phyloP scores from a whole-genome alignment of 2,888 invertebrate genomes.

The Ophion slaviceki region DNA sequence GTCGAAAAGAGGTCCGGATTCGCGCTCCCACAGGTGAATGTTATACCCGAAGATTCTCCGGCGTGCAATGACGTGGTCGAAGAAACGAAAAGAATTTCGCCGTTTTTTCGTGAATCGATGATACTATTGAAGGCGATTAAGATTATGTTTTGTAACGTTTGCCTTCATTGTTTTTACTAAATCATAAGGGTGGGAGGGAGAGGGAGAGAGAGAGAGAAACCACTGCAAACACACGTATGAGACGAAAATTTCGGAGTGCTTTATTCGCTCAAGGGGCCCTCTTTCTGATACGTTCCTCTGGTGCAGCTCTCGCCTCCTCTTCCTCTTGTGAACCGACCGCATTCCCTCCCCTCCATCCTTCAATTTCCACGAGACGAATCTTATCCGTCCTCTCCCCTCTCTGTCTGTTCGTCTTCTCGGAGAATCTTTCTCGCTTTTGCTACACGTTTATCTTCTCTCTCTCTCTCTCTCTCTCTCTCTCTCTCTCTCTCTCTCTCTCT shows the following conservation, averaged over 20 bases:
- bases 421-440: conserved; percentile 46
- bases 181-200: not conserved
- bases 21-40: conserved; percentile 52
- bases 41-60: conserved; percentile 52
- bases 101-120: conserved; percentile 12
- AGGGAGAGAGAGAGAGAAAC: not conserved
- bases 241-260: conserved; percentile 51
- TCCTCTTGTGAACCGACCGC: conserved; percentile 78
- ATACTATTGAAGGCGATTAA: too few species aligned
- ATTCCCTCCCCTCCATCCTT: conserved; percentile 79
- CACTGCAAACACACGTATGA: not conserved
- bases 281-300: conserved; percentile 48
- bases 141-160: too few species aligned
- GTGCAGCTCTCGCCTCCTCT: conserved; percentile 73
- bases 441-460: conserved; percentile 38
- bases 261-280: conserved; percentile 51
- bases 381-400: conserved; percentile 57
- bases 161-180: too few species aligned
- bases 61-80: conserved; percentile 34
- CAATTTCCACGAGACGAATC: conserved; percentile 67
- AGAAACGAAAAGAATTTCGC: conserved; percentile 29
- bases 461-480: too few species aligned
- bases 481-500: too few species aligned
- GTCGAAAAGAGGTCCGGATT: conserved; percentile 52
- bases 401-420: conserved; percentile 32